Percentiles rank a stretch among this genome's conserved stretches.
Evolutionary conservation across 2,888 invertebrate species (phyloP).

Genomic region (Hyalella azteca): DNA sequence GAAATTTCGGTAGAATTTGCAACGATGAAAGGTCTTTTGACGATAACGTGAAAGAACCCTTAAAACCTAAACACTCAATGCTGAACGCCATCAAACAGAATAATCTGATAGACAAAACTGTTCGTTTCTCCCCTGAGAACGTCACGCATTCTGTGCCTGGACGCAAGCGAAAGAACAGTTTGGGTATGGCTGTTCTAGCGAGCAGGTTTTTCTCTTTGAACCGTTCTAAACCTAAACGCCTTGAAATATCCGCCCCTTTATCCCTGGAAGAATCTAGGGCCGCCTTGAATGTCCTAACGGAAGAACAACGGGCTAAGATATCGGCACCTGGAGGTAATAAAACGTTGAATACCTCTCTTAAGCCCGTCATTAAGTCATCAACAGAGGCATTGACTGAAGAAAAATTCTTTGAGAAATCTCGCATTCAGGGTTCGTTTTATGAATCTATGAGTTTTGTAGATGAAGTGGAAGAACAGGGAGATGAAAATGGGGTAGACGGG

Average conservation of each 20-base stretch:
- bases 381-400: too few species aligned
- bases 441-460: background rate
- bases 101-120: slow-evolving; percentile 13
- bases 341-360: too few species aligned
- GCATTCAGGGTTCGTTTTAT: background rate
- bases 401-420: too few species aligned
- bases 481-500: background rate
- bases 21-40: too few species aligned
- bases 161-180: background rate
- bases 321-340: too few species aligned
- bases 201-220: background rate
- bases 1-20: too few species aligned
- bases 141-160: background rate
- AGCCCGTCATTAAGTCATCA: too few species aligned
- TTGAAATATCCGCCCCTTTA: background rate
- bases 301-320: too few species aligned
- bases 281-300: too few species aligned
- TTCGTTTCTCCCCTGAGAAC: background rate
- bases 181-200: too few species aligned
- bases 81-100: background rate
- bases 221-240: background rate
- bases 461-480: background rate
- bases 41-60: background rate
- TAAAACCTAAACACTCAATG: background rate
- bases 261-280: too few species aligned